A percentile compares a stretch with the other conserved stretches of the same genome.
Evolutionary conservation across 2,113 vertebrate species (phyloP).

Genomic region (Ammospiza caudacuta): DNA sequence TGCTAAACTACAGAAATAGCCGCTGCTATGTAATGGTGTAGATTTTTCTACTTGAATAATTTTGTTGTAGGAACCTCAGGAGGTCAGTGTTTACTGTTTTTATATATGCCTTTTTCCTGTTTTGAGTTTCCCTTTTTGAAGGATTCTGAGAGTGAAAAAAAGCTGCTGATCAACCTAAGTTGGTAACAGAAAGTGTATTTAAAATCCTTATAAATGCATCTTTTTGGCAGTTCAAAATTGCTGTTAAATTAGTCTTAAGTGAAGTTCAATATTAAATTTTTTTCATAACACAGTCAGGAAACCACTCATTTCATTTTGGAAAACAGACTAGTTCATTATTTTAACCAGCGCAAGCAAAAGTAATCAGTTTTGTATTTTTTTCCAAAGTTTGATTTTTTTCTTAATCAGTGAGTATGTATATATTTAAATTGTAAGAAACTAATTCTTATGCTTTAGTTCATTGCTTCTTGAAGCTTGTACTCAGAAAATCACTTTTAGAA

Average conservation of each 20-base stretch:
- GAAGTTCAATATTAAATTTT: constrained; percentile 51
- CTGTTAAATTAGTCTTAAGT: constrained; percentile 65
- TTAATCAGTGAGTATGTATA: constrained; percentile 69
- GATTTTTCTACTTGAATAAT: constrained; percentile 97
- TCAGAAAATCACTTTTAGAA: constrained; percentile 56
- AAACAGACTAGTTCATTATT: constrained; percentile 51
- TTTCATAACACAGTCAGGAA: neutral
- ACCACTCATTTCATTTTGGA: constrained; percentile 3
- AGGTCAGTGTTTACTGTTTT: constrained; percentile 92
- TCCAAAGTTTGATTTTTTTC: constrained; percentile 72
- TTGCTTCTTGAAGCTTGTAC: constrained; percentile 69
- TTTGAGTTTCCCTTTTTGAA: constrained; percentile 83
- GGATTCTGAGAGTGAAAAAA: constrained; percentile 82
- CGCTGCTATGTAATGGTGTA: constrained; percentile 91
- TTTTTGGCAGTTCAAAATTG: constrained; percentile 68
- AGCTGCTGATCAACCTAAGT: constrained; percentile 84
- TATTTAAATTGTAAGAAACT: constrained; percentile 70
- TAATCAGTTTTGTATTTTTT: constrained; percentile 65
- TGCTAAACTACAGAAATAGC: constrained; percentile 89
- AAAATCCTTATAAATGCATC: constrained; percentile 67
- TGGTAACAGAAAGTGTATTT: constrained; percentile 82
- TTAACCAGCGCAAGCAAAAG: constrained; percentile 64
- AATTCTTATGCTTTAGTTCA: constrained; percentile 71
- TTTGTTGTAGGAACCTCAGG: constrained; percentile 96
- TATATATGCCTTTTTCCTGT: constrained; percentile 88